A percentile compares a stretch with the other conserved stretches of the same genome.
Conservation (phyloP, 2,888 invertebrate species). For the Formica aserva region DNA sequence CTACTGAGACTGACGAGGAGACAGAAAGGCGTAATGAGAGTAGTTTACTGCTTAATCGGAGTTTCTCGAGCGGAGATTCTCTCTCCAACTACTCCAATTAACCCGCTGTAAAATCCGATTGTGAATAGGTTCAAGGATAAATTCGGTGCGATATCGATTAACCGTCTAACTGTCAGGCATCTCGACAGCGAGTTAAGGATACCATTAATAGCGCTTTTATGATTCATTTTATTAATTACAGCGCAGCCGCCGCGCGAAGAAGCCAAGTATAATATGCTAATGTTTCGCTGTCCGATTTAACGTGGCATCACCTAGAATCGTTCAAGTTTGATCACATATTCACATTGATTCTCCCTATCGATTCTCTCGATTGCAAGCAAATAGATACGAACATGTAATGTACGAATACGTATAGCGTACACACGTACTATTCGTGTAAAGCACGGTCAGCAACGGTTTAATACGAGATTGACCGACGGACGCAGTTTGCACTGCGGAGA, state of each 20-base stretch:
- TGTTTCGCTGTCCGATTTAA: not conserved
- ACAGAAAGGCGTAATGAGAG: slow-evolving; percentile 71
- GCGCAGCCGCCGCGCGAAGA: not conserved
- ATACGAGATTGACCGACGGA: slow-evolving; percentile 87
- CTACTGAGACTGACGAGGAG: slow-evolving; percentile 34
- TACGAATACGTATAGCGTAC: not conserved
- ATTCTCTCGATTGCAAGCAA: slow-evolving; percentile 17
- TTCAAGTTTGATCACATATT: not conserved
- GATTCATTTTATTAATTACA: slow-evolving; percentile 64
- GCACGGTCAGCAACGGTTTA: slow-evolving; percentile 72
- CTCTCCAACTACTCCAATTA: slow-evolving; percentile 73
- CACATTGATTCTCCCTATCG: not conserved
- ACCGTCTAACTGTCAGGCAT: slow-evolving; percentile 60
- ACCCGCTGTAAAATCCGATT: slow-evolving; percentile 67
- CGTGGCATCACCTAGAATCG: not conserved
- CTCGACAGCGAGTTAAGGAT: slow-evolving; percentile 54
- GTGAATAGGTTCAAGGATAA: slow-evolving; percentile 70
- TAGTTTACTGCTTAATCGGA: slow-evolving; percentile 73
- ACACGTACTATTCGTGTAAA: not conserved
- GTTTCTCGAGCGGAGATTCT: slow-evolving; percentile 62
- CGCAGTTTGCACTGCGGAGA: slow-evolving; percentile 86
- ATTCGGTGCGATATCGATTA: slow-evolving; percentile 70
- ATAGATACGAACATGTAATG: not conserved
- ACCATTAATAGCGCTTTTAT: slow-evolving; percentile 49
- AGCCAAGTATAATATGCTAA: not conserved